Base-by-base conservation (phyloP, 1,140 invertebrate genomes). In the Pissodes strobi region DNA sequence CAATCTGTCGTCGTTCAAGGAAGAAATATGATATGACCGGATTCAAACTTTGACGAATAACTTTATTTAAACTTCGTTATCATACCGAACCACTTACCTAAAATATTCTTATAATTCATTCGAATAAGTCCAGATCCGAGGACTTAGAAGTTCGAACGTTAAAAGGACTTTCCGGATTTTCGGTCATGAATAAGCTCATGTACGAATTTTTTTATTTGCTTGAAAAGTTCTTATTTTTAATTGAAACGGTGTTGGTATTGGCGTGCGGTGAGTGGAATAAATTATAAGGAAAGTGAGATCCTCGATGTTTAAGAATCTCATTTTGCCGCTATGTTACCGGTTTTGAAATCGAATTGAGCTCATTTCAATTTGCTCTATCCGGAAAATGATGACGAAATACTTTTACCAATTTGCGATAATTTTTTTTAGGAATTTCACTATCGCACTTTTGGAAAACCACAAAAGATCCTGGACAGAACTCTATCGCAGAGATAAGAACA, bases 401-500 rank as follows among this genome's bases (percentile, higher is more conserved):
- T n/a, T n/a, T n/a, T n/a, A n/a, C n/a, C n/a, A n/a, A n/a, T n/a
- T n/a, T n/a, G n/a, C n/a, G n/a, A n/a, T n/a, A n/a, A n/a, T n/a
- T n/a, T 3, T 58, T 67, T 95, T 94, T 37, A 68, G 66, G 6
- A 90, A 81, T 82, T 82, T 72, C 38, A 55, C 23, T 17, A 34
- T 63, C 22, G 62, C 48, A n/a, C 79, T 95, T 17, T 78, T 97
- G 39, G 75, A 81, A 4, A 92, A 90, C 57, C 95, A 98, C 75
- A 90, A 89, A 72, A 81, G 86, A 15, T 90, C 92, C 0, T 80
- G 97, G 72, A 86, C 85, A 1, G 91, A 97, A 77, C 79, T 98
- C 23, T 88, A 95, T 21, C 83, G 87, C 43, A 83, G 95, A 49
- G 95, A 98, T 78, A 95, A 96, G 74, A 97, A 97, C 80, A 86